Base-by-base conservation (phyloP, 2,113 vertebrate genomes). In the Ptyas mucosa region DNA sequence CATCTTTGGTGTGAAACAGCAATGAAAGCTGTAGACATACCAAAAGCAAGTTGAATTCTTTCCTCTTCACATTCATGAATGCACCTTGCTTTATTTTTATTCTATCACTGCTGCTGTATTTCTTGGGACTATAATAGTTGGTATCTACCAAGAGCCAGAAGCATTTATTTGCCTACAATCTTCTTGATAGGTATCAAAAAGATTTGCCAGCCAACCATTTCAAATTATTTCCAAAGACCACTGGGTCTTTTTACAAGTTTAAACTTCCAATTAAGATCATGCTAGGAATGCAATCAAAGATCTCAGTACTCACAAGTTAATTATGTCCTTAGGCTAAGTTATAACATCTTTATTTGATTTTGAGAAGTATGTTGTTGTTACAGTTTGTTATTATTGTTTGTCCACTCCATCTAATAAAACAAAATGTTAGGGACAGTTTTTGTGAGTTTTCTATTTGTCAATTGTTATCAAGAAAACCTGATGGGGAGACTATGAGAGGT, bases 231-330 rank as follows among this genome's bases (percentile, higher is more conserved):
- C 90, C 90, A 93, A 94, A 95, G 93, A 95, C 94, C 93, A 93
- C 91, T 20, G 95, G 95, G n/a, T 90, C 93, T 3, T 95, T 96
- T 96, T 97, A 93, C 95, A 97, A 94, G 96, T 97, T 95, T 96
- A 97, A 95, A 94, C 96, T 98, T 97, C 96, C 96, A 97, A 97
- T 97, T 98, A 97, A 94, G 96, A 96, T 96, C 98, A 97, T 97
- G 97, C 97, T 97, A 98, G 96, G 97, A 97, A 98, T 97, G 96
- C 97, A 98, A 98, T 98, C 97, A 97, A 97, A 96, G 95, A 96
- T 96, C 97, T 97, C 97, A 96, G 94, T 94, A 96, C 96, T 98
- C 96, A 97, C 92, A 97, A 98, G 97, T 97, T 98, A 98, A 98
- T 98, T 98, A 98, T 97, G 96, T 98, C 97, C 97, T 98, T 95